phyloP scores from a whole-genome alignment of 2,888 invertebrate genomes.

The Anthophora plumipes region DNA sequence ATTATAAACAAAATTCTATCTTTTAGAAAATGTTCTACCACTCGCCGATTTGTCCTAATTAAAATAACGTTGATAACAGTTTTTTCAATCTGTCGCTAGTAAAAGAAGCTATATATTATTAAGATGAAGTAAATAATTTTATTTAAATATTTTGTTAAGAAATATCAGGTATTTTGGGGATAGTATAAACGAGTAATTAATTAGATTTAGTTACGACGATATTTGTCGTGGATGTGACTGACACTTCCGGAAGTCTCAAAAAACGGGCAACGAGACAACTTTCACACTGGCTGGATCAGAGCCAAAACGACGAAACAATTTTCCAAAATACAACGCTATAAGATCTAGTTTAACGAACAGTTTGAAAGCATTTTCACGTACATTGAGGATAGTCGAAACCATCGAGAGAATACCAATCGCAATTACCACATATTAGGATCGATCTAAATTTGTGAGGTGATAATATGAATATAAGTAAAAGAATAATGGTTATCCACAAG shows the following conservation, averaged over 20 bases:
- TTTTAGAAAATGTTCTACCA: too few relatives aligned
- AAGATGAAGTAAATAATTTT: too few relatives aligned
- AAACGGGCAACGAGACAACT: conserved; percentile 32
- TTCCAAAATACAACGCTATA: conserved; percentile 21
- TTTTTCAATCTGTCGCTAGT: too few relatives aligned
- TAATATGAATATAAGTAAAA: too few relatives aligned
- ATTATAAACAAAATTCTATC: too few relatives aligned
- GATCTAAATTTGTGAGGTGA: not conserved
- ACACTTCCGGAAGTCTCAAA: conserved; percentile 15
- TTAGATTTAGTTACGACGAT: not conserved
- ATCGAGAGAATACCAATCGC: not conserved
- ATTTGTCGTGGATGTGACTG: not conserved
- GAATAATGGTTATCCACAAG: too few relatives aligned
- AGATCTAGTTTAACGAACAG: conserved; percentile 26
- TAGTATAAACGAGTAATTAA: not conserved
- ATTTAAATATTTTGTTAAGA: too few relatives aligned
- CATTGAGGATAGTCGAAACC: conserved; percentile 32
- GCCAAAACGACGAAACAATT: conserved; percentile 61
- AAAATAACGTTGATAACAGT: too few relatives aligned
- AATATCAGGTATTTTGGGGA: not conserved
- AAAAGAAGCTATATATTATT: too few relatives aligned
- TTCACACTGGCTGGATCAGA: conserved; percentile 39
- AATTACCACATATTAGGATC: not conserved
- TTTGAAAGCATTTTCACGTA: conserved; percentile 54
- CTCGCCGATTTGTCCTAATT: too few relatives aligned